Evolutionary conservation across 2,888 invertebrate species (phyloP).

Genomic region (Yponomeuta cagnagella): DNA sequence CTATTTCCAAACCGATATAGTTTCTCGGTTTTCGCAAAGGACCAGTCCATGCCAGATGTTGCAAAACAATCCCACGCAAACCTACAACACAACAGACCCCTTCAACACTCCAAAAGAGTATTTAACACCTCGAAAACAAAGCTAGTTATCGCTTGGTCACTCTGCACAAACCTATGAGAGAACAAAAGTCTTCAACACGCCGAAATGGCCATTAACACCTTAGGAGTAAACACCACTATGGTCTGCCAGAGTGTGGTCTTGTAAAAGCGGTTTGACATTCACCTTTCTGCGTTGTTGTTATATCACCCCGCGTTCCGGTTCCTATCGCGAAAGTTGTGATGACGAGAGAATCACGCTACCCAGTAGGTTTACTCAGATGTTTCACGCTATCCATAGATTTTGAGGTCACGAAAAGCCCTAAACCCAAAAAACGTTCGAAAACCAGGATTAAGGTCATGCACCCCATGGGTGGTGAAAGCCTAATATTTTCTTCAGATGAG

Average conservation of each 20-base stretch:
- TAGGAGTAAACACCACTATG: neutral
- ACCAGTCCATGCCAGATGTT: neutral
- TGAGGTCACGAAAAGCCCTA: neutral
- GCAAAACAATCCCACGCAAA: neutral
- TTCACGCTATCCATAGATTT: neutral
- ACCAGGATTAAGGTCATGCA: no score
- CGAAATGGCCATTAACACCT: neutral
- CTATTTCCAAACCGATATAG: neutral
- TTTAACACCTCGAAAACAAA: neutral
- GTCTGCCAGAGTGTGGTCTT: neutral
- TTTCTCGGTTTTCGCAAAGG: neutral
- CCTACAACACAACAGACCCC: neutral
- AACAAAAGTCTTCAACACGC: neutral
- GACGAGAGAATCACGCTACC: slow-evolving; percentile 2
- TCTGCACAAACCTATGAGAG: neutral
- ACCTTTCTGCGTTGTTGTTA: slow-evolving; percentile 39
- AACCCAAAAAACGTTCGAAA: no score
- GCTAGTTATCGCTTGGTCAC: neutral
- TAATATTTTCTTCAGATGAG: no score
- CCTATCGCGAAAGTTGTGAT: slow-evolving; percentile 13
- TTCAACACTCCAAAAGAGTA: neutral
- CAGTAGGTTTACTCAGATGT: neutral
- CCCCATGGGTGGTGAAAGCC: no score
- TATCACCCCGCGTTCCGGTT: slow-evolving; percentile 14
- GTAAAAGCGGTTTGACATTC: slow-evolving; percentile 46